phyloP scores from a whole-genome alignment of 2,113 vertebrate genomes.

The Cyanocitta stelleri region DNA sequence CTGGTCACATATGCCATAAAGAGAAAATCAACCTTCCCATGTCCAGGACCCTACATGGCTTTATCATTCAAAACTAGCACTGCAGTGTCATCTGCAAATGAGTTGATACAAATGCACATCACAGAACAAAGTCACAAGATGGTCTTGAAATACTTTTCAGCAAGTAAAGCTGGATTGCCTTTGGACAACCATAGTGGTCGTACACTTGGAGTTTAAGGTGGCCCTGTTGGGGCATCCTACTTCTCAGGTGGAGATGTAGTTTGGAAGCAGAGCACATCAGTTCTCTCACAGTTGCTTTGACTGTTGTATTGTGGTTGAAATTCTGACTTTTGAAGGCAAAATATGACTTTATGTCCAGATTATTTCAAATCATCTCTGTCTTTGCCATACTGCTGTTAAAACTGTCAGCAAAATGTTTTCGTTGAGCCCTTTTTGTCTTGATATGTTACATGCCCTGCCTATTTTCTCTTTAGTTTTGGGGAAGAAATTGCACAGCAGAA shows the following conservation, averaged over 20 bases:
- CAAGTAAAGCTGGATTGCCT: background rate
- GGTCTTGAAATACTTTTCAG: background rate
- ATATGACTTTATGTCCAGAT: background rate
- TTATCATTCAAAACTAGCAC: background rate
- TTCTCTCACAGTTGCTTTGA: background rate
- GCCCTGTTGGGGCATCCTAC: background rate
- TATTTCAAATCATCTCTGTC: background rate
- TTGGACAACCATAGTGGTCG: fast-evolving
- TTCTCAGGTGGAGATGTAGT: background rate
- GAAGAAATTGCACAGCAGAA: background rate
- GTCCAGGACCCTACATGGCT: too few species aligned
- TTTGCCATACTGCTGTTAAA: background rate
- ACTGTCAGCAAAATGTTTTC: background rate
- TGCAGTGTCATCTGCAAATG: background rate
- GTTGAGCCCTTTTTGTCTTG: background rate
- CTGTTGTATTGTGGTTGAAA: background rate
- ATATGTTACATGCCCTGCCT: background rate
- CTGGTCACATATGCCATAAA: background rate
- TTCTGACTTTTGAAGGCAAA: background rate
- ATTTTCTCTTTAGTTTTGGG: background rate
- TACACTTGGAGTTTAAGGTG: background rate
- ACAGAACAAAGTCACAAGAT: background rate
- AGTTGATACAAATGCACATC: background rate
- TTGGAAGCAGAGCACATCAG: background rate
- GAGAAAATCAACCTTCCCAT: background rate